Base-by-base conservation (phyloP, 1,140 invertebrate genomes). In the Saccostrea glomerata region DNA sequence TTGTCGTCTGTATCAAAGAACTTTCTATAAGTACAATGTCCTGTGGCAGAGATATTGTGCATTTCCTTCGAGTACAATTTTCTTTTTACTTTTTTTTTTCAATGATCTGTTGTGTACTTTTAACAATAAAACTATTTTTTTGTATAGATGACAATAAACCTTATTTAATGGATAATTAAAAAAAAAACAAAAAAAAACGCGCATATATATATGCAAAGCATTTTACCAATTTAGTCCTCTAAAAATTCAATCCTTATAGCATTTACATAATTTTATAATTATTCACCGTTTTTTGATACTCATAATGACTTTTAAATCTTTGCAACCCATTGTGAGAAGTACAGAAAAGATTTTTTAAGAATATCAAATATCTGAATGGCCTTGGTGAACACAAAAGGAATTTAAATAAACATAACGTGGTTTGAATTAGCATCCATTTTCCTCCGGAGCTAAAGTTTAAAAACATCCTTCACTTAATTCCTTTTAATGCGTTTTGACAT, bases 381-480 rank as follows among this genome's bases (percentile, higher is more conserved):
- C 70, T 77, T 77, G 70, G 13, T 36, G 11, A 25, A 77, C 30
- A 77, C 70, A 77, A 77, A 63, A 77, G 70, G 15, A 77, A 25
- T 25, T 77, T 77, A 77, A 77, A 77, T 77, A 77, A 73, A 73
- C 66, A 73, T 73, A 36, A 30, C 70, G 70, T 77, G 25, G 70
- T 36, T 4, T 36, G 70, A 30, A 30, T 73, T 73, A 30, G 70
- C 23, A 77, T 77, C 66, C n/a, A 30, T 73, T 30, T 30, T 36
- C 23, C 20, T 66, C 7, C 60, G 20, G 23, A 20, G 23, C 7
- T 66, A 23, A 66, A n/a, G 23, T 66, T n/a, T 66, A 66, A 23
- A 47, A 7, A 47, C 30, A 47, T 47, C 47, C 47, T 47, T 47
- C 47, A 47, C 47, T 47, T 47, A 47, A 47, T 47, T 47, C 47